A percentile compares a stretch with the other conserved stretches of the same genome.
phyloP scores from a whole-genome alignment of 2,797 vertebrate genomes.

The Apodemus agrarius region DNA sequence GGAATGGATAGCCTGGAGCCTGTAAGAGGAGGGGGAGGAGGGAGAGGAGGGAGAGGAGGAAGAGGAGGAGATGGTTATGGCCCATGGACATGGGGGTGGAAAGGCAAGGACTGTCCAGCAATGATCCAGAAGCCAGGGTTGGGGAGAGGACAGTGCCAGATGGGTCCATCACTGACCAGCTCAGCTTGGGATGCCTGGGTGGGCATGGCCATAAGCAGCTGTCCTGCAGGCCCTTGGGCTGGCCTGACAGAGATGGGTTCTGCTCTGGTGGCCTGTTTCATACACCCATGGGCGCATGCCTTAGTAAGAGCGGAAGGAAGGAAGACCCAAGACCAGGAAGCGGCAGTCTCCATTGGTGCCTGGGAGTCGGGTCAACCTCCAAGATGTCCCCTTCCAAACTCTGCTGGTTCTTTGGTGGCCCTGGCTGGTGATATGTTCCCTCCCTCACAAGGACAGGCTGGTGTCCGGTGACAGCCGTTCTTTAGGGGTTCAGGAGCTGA shows the following conservation, averaged over 20 bases:
- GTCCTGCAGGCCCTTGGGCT: rapidly evolving
- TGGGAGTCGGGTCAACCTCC: neutral
- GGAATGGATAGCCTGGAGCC: neutral
- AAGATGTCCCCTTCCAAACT: neutral
- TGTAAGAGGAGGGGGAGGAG: neutral
- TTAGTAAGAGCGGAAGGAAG: neutral
- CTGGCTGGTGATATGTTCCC: neutral
- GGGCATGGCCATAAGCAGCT: neutral
- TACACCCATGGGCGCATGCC: neutral
- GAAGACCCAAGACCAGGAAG: neutral
- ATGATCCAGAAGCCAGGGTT: neutral
- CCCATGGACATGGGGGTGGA: rapidly evolving
- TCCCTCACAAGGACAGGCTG: neutral
- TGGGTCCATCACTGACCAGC: too few relatives aligned
- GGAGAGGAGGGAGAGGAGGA: neutral
- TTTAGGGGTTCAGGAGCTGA: constrained; percentile 52
- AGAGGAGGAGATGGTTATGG: neutral
- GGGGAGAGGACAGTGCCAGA: neutral
- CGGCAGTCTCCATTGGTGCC: neutral
- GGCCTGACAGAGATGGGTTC: neutral
- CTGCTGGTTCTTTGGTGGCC: constrained; percentile 78
- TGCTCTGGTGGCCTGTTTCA: neutral
- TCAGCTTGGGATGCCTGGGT: neutral
- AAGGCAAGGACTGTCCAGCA: neutral
- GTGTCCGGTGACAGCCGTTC: constrained; percentile 38